Percentiles rank a stretch among this genome's conserved stretches.
These are phyloP conservation scores for Ryuthela nishihirai DNA, from an alignment of 2,888 invertebrate species.

Conservation along the genomic window DNA sequence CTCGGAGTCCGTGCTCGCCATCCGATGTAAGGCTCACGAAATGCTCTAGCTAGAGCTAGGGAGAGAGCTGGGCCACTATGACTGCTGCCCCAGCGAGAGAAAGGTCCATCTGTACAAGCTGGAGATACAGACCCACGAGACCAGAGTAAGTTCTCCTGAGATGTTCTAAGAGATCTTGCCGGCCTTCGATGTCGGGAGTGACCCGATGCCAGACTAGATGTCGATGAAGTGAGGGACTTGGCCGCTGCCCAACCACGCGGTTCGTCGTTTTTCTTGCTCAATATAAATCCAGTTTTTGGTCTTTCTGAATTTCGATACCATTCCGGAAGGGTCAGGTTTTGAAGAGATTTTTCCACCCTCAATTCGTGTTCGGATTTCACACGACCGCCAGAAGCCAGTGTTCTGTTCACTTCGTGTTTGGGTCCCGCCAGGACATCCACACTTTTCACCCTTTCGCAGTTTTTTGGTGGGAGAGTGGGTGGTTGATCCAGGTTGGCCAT, in stretches of 20 bases:
- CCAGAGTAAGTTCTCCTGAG: conserved; percentile 50
- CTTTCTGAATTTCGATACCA: conserved; percentile 68
- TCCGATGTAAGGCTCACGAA: conserved; percentile 32
- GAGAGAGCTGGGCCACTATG: conserved; percentile 55
- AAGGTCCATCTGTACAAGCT: background rate
- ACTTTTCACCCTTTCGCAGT: too few relatives aligned
- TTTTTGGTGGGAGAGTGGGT: conserved; percentile 3
- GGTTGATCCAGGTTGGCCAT: conserved; percentile 10
- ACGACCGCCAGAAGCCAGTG: conserved; percentile 53
- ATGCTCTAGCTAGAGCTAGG: conserved; percentile 30
- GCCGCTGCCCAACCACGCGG: conserved; percentile 33
- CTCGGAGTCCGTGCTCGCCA: conserved; percentile 30
- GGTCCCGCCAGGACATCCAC: too few relatives aligned
- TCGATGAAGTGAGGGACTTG: conserved; percentile 29
- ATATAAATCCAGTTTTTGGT: conserved; percentile 24
- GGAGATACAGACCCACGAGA: conserved; percentile 52
- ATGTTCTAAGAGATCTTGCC: conserved; percentile 41
- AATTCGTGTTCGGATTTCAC: conserved; percentile 80
- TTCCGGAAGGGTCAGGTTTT: conserved; percentile 89
- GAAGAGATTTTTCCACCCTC: conserved; percentile 85
- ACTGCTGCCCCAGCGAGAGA: conserved; percentile 54
- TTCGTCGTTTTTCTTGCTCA: conserved; percentile 14
- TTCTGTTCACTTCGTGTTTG: conserved; percentile 11
- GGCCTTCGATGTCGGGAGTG: conserved; percentile 29
- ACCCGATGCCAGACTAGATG: conserved; percentile 32